Evolutionary conservation across 1,140 invertebrate species (phyloP), one percentile per base, ranked within the genome.

Genomic region (Littorina saxatilis): DNA sequence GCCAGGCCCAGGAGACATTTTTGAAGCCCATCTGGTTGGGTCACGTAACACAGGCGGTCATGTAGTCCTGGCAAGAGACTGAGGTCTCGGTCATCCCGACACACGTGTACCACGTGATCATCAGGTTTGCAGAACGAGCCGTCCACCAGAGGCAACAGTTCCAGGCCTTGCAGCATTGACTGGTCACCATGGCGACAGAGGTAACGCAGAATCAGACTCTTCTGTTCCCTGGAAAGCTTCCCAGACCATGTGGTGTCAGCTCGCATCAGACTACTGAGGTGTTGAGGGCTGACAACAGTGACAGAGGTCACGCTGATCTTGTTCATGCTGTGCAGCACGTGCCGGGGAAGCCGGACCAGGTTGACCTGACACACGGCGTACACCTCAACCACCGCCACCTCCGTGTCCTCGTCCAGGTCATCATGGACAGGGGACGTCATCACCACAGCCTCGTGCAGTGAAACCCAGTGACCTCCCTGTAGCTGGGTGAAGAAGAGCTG

Each of bases 141-240:
- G 32, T 79, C 61, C 13, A 35, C 55, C 27, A 68, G 15, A 27
- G 77, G 77, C 20, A 79, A 27, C 13, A 79, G 77, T 2, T 68
- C 27, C n/a, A 79, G 63, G 37, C 27, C 58, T 17, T 79, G 35
- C 63, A 79, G 63, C 29, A 68, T 3, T 4, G 37, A 20, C 1
- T 29, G 58, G 37, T 76, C 32, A 5, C 23, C 27, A 13, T 79
- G 77, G 17, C 37, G 9, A 43, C 58, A 70, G 13, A 79, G 63
- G 47, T 79, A 70, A 39, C 29, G 1, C 20, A 79, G 77, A 29
- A 79, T 17, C 17, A 47, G 58, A 5, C 23, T 23, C 27, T 63
- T 79, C 43, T 79, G 37, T 2, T 43, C n/a, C n/a, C 13, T 17
- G 29, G 58, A n/a, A 11, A 61, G 35, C 27, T 17, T 27, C 5